Percentiles rank a stretch among this genome's conserved stretches.
Conservation (phyloP, 2,113 vertebrate species). For the Myocastor coypus region DNA sequence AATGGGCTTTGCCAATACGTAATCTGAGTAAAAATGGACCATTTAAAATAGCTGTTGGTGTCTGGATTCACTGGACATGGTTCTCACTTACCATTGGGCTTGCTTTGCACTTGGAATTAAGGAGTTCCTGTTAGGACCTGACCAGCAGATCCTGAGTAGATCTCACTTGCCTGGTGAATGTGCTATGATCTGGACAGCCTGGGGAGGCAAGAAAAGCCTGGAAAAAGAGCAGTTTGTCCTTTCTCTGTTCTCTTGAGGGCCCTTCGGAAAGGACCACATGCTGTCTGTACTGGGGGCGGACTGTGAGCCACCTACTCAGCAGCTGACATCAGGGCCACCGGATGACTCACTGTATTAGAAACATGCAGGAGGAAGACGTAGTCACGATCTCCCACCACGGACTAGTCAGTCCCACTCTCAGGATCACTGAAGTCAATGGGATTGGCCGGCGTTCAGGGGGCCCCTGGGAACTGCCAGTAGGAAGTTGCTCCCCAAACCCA, state of each 20-base stretch:
- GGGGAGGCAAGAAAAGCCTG: neutral
- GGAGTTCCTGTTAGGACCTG: neutral
- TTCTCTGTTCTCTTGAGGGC: constrained; percentile 35
- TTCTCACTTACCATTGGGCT: neutral
- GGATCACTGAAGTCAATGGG: neutral
- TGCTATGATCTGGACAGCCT: rapidly evolving
- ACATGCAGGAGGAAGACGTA: neutral
- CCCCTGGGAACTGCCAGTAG: constrained; percentile 37
- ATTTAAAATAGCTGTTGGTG: constrained; percentile 34
- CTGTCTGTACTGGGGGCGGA: constrained; percentile 31
- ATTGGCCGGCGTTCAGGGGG: constrained; percentile 53
- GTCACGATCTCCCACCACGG: constrained; percentile 41
- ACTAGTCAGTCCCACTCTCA: constrained; percentile 40
- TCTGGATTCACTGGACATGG: constrained; percentile 35
- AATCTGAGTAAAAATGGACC: constrained; percentile 6
- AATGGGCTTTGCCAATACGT: constrained; percentile 29
- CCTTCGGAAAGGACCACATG: constrained; percentile 37
- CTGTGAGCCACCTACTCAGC: constrained; percentile 37
- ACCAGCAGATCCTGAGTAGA: neutral
- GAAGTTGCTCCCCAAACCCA: constrained; percentile 54
- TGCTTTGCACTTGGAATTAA: constrained; percentile 48
- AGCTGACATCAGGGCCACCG: constrained; percentile 2
- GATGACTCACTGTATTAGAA: constrained; percentile 65
- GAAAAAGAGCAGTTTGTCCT: constrained; percentile 12
- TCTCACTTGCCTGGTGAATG: neutral